A percentile compares a stretch with the other conserved stretches of the same genome.
Conservation (phyloP, 1,140 invertebrate genomes). For the Thaumatotibia leucotreta region DNA sequence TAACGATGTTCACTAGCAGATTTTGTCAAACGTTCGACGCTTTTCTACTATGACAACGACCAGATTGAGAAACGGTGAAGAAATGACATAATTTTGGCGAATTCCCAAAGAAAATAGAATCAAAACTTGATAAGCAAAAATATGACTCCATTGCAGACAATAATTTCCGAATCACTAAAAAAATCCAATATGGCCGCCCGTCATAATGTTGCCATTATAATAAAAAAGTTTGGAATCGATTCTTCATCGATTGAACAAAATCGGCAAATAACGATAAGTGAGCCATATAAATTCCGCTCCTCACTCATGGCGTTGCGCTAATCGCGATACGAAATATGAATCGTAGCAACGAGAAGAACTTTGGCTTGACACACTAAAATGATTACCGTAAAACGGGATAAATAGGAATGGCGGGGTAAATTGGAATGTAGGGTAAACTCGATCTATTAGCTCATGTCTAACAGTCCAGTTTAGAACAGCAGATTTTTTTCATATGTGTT, state of each 20-base stretch:
- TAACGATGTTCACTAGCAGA: conserved; percentile 61
- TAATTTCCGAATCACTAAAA: conserved; percentile 72
- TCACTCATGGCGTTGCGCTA: too few species aligned
- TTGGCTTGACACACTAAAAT: too few species aligned
- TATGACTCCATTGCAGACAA: conserved; percentile 76
- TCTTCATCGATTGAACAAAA: not conserved
- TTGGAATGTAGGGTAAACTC: too few species aligned
- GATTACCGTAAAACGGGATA: too few species aligned
- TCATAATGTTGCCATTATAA: conserved; percentile 33
- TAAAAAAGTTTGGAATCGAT: conserved; percentile 14
- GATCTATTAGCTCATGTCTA: too few species aligned
- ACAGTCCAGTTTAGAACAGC: too few species aligned
- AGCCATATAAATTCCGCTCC: too few species aligned
- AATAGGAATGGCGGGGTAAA: too few species aligned
- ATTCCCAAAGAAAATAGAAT: conserved; percentile 66
- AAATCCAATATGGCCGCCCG: conserved; percentile 62
- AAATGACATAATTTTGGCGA: conserved; percentile 73
- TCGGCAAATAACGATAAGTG: too few species aligned
- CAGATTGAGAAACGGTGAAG: conserved; percentile 59
- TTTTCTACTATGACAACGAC: conserved; percentile 69
- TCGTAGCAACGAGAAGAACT: too few species aligned
- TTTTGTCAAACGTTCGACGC: conserved; percentile 70
- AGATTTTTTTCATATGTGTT: too few species aligned
- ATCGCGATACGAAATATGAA: too few species aligned
- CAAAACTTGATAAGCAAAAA: conserved; percentile 70